Base-by-base conservation (phyloP, 2,888 invertebrate genomes). In the Petrolisthes manimaculis region DNA sequence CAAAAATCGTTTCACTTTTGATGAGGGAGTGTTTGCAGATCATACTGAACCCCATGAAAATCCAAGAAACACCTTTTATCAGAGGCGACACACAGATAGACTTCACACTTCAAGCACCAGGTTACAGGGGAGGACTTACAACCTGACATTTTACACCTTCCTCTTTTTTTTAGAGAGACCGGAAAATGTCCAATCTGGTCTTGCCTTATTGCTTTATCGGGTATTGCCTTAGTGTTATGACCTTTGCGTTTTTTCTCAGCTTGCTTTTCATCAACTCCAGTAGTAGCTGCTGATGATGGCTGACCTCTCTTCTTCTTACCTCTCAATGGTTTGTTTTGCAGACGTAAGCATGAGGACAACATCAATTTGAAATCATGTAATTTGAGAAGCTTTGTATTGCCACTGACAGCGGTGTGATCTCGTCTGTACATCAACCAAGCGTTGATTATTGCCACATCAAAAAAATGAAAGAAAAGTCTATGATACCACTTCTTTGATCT, bases 121-220 rank as follows among this genome's bases (percentile, higher is more conserved):
- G 80, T 80, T 37, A 80, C 80, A 53, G 80, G 80, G 5, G 80
- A 55, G 1, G 80, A 80, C 80, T 78, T 78, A 4, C 79, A 78
- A 8, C 79, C 79, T 18, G 79, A 55, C 54, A 78, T 78, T 78
- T 78, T 78, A 55, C 79, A 78, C 79, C 79, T 78, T 51, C 79
- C 79, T 78, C 79, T 78, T 78, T 78, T 78, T 8, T 78, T 78
- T n/a, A 78, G 79, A 78, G 6, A 4, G 14, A 78, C 53, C 3
- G 79, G 79, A 51, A 37, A 78, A 78, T 78, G 79, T n/a, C 80
- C 80, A 80, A 80, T 51, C 80, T 80, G 80, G 80, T 80, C 80
- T 54, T 80, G 80, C 80, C 80, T 80, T 4, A 80, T 24, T 80
- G 80, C n/a, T 55, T 80, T 80, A 53, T n/a, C n/a, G 55, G 54